Evolutionary conservation across 2,113 vertebrate genomes (phyloP).

Genomic region (Indicator indicator): DNA sequence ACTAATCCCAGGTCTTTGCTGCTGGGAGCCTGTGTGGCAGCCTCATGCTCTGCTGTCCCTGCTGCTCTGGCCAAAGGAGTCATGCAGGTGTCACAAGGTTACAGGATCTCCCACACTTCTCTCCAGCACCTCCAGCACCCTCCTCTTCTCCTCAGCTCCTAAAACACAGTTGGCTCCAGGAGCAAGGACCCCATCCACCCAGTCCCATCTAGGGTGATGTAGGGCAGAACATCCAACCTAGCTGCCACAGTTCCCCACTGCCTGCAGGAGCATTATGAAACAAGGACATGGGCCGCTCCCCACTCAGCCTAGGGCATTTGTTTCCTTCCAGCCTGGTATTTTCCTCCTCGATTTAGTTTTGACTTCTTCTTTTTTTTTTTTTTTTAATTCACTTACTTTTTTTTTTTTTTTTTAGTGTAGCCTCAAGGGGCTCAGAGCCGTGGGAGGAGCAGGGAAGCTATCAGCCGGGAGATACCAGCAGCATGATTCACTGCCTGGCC

Average conservation of each 20-base stretch:
- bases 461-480: slow-evolving; percentile 57
- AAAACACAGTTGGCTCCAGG: not conserved
- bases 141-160: not conserved
- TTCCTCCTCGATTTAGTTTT: not conserved
- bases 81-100: accelerated
- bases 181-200: not conserved
- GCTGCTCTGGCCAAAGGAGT: accelerated
- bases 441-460: slow-evolving; percentile 59
- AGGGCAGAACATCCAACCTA: not conserved
- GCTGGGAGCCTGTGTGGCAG: accelerated
- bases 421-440: not conserved
- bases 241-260: not conserved
- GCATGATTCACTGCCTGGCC: slow-evolving; percentile 47
- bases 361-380: not conserved
- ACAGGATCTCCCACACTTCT: not conserved
- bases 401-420: not conserved
- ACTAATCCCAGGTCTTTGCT: not conserved
- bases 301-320: accelerated
- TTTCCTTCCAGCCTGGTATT: slow-evolving; percentile 50
- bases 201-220: not conserved
- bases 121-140: not conserved
- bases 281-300: not conserved
- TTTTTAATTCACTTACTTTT: not conserved
- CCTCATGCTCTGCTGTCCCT: accelerated
- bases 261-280: not conserved